Conservation (phyloP, 2,888 invertebrate genomes). For the Polietes domitor region DNA sequence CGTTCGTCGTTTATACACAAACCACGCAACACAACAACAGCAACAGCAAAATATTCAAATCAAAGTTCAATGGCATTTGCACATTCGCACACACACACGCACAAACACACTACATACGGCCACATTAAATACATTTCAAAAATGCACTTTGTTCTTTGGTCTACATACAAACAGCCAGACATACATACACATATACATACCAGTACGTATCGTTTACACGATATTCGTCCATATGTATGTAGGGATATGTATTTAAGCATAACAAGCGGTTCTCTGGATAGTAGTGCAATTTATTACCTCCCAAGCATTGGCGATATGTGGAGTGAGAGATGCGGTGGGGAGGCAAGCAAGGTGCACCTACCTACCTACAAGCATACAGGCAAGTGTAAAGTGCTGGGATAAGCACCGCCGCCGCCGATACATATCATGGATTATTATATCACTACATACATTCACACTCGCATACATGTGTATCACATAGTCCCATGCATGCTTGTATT, state of each 20-base stretch:
- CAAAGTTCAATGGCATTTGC: conserved; percentile 62
- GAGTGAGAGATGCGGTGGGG: background rate
- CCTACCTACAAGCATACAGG: background rate
- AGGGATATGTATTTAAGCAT: no score
- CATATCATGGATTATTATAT: no score
- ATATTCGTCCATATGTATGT: background rate
- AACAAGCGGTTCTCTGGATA: conserved; percentile 1
- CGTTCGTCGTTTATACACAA: background rate
- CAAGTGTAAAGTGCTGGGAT: background rate
- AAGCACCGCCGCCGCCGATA: background rate
- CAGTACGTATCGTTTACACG: background rate
- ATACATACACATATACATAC: background rate
- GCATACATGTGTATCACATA: no score
- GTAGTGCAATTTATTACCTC: conserved; percentile 22
- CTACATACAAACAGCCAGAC: background rate
- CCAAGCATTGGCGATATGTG: background rate
- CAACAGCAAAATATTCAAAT: conserved; percentile 28
- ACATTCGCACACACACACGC: background rate
- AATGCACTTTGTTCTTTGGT: conserved; percentile 36
- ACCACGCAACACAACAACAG: background rate
- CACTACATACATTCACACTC: no score
- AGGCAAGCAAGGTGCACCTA: background rate
- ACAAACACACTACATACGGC: background rate
- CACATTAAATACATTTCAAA: conserved; percentile 12
- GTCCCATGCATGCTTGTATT: background rate